Percentiles rank a stretch among this genome's conserved stretches.
Conservation (phyloP, 2,888 invertebrate genomes). For the Nomada ruficornis region DNA sequence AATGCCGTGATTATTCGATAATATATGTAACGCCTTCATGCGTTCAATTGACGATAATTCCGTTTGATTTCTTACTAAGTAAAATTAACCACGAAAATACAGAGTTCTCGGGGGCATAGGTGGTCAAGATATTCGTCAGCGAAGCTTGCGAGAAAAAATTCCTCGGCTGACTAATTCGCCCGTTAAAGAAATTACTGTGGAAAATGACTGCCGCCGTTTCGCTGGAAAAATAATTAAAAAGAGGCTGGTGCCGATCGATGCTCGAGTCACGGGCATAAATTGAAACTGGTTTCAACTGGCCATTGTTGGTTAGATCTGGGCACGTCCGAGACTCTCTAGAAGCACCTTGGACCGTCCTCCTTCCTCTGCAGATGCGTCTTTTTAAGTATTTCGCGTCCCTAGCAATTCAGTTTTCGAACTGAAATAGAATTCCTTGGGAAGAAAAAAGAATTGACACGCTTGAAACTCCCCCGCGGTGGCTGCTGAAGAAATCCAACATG, state of each 20-base stretch:
- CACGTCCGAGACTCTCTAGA: constrained; percentile 27
- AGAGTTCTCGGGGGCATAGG: not conserved
- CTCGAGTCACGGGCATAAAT: constrained; percentile 68
- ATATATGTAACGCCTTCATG: no score
- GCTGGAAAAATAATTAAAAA: constrained; percentile 72
- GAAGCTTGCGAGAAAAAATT: constrained; percentile 30
- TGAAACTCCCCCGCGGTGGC: no score
- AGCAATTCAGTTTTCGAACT: no score
- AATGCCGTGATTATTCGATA: no score
- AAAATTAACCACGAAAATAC: not conserved
- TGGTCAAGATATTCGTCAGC: constrained; percentile 53
- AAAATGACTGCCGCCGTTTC: constrained; percentile 41
- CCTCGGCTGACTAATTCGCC: constrained; percentile 72
- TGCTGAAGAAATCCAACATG: no score
- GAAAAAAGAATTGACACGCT: no score
- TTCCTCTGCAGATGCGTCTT: constrained; percentile 3
- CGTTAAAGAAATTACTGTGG: constrained; percentile 37
- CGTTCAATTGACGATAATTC: no score
- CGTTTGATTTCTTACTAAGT: no score
- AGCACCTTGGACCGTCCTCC: constrained; percentile 42
- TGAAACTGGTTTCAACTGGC: constrained; percentile 82
- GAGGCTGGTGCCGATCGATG: constrained; percentile 63
- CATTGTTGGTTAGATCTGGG: constrained; percentile 73
- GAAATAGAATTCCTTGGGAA: no score
- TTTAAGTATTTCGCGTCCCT: no score